phyloP scores from a whole-genome alignment of 2,888 invertebrate species.

The Isotomurus palustris region DNA sequence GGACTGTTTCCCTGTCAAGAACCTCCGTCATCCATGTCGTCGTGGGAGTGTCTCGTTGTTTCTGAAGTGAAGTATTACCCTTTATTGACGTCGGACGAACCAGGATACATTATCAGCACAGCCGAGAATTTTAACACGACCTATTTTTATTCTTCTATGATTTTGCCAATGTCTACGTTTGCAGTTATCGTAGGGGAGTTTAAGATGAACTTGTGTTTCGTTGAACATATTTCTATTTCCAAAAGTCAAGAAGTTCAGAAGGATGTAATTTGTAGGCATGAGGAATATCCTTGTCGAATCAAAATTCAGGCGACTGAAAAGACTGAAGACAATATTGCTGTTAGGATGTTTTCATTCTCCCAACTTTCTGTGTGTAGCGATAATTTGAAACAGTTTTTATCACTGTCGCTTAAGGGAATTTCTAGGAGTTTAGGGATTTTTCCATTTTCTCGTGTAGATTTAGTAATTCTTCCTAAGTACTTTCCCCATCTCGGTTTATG shows the following conservation, averaged over 20 bases:
- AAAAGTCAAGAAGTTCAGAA: too few species aligned
- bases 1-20: slow-evolving; percentile 53
- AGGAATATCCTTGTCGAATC: too few species aligned
- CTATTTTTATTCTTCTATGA: slow-evolving; percentile 47
- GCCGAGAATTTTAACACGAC: not conserved
- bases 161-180: slow-evolving; percentile 51
- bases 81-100: slow-evolving; percentile 24
- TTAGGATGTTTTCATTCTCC: too few species aligned
- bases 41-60: slow-evolving; percentile 50
- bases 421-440: slow-evolving; percentile 50
- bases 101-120: slow-evolving; percentile 8
- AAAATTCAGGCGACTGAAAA: too few species aligned
- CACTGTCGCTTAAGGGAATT: too few species aligned
- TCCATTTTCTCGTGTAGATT: slow-evolving; percentile 50
- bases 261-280: too few species aligned
- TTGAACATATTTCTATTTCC: too few species aligned
- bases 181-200: slow-evolving; percentile 51
- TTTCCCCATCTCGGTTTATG: slow-evolving; percentile 47
- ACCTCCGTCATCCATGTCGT: slow-evolving; percentile 51
- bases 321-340: too few species aligned
- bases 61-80: slow-evolving; percentile 14
- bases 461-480: slow-evolving; percentile 49
- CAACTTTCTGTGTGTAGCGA: too few species aligned
- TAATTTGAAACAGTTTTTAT: too few species aligned
- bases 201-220: slow-evolving; percentile 20